These are phyloP conservation scores for Hippocampus comes DNA, from an alignment of 2,113 vertebrate species.

Conservation along the genomic window DNA sequence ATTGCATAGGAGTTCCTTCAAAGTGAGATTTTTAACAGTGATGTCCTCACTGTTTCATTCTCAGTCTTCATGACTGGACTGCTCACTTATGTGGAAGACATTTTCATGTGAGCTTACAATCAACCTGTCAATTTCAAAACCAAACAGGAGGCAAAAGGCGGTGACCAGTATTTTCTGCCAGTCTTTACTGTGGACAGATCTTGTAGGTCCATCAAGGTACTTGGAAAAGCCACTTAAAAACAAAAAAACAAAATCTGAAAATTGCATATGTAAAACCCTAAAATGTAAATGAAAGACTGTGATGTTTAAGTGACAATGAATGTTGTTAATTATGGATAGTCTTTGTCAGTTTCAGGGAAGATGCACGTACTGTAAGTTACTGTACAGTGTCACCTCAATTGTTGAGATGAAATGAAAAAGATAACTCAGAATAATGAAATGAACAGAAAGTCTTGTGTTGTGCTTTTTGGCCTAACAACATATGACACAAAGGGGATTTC, in stretches of 20 bases:
- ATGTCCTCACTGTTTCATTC: constrained; percentile 4
- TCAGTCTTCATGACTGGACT: constrained; percentile 1
- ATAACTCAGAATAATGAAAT: constrained; percentile 37
- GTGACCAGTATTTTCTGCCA: constrained; percentile 23
- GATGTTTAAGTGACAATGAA: constrained; percentile 46
- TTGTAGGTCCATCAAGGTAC: constrained; percentile 14
- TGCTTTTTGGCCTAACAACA: constrained; percentile 33
- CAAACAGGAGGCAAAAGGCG: constrained; percentile 15
- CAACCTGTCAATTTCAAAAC: constrained; percentile 38
- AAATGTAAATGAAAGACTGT: constrained; percentile 41
- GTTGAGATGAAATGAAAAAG: constrained; percentile 41
- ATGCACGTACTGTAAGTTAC: constrained; percentile 68
- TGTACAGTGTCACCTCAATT: constrained; percentile 63
- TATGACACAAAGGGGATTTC: constrained; percentile 19
- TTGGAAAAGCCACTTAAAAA: constrained; percentile 20
- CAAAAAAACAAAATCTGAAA: constrained; percentile 20
- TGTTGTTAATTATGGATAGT: constrained; percentile 48
- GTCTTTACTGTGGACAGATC: constrained; percentile 8
- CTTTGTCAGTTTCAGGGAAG: constrained; percentile 45
- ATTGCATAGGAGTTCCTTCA: constrained; percentile 52
- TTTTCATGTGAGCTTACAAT: constrained; percentile 32
- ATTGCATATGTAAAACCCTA: constrained; percentile 31
- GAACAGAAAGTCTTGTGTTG: constrained; percentile 26
- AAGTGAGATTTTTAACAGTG: constrained; percentile 21
- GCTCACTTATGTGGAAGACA: constrained; percentile 17